phyloP scores from a whole-genome alignment of 2,113 vertebrate species.

The Fulica atra region DNA sequence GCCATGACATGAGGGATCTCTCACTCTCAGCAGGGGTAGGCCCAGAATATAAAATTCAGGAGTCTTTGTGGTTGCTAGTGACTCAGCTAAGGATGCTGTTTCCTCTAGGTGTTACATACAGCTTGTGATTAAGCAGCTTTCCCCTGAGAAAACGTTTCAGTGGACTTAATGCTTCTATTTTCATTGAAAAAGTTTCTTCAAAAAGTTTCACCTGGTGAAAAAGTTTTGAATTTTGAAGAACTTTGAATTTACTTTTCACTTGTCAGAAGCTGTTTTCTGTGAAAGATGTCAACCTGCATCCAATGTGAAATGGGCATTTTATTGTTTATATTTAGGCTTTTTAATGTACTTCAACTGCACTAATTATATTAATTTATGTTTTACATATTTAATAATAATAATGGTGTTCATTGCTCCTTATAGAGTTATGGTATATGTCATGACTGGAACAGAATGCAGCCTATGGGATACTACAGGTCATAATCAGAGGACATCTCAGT shows the following conservation, averaged over 20 bases:
- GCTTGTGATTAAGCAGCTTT: background rate
- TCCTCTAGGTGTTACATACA: background rate
- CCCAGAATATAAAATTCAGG: background rate
- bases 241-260: background rate
- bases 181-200: background rate
- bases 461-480: background rate
- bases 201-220: background rate
- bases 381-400: background rate
- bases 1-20: background rate
- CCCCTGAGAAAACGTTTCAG: background rate
- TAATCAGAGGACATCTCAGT: background rate
- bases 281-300: background rate
- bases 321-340: background rate
- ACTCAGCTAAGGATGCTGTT: background rate
- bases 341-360: background rate
- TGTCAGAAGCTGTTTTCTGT: background rate
- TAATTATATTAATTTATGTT: background rate
- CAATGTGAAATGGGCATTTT: background rate
- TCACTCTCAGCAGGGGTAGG: background rate
- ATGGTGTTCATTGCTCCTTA: background rate
- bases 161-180: background rate
- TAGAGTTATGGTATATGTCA: background rate
- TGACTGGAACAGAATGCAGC: background rate
- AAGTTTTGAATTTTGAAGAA: background rate
- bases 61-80: background rate